Conservation (phyloP, 2,113 vertebrate species). For the Agapornis roseicollis region DNA sequence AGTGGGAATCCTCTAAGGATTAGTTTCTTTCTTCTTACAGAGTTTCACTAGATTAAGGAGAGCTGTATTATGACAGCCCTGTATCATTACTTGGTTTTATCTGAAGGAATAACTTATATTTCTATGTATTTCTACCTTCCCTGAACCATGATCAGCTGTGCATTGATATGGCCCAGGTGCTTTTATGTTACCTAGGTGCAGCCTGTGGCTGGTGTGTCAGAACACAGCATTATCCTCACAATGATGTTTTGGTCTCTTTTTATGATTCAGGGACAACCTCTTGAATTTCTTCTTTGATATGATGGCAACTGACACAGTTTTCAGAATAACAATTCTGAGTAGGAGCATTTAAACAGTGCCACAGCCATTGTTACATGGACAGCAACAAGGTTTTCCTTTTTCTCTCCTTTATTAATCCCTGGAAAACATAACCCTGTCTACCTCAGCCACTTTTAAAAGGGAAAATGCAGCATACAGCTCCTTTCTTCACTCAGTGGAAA, state of each 20-base stretch:
- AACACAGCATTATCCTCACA: not conserved
- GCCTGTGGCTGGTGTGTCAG: not conserved
- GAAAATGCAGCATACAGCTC: not conserved
- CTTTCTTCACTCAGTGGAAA: not conserved
- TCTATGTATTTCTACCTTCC: not conserved
- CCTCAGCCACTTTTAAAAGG: not conserved
- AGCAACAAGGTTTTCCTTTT: slow-evolving; percentile 11
- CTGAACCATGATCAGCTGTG: not conserved
- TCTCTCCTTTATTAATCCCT: not conserved
- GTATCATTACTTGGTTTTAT: not conserved
- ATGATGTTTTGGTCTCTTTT: not conserved
- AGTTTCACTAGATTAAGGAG: slow-evolving; percentile 29
- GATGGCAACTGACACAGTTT: not conserved
- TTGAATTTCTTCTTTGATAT: not conserved
- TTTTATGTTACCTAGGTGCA: not conserved
- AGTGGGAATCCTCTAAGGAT: slow-evolving; percentile 12
- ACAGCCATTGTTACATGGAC: not conserved
- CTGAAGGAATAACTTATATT: not conserved
- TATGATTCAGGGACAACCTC: not conserved
- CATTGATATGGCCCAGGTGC: not conserved
- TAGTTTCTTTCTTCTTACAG: not conserved
- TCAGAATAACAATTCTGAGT: slow-evolving; percentile 17
- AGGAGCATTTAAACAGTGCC: not conserved
- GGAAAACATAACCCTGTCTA: not conserved
- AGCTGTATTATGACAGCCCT: not conserved